Base-by-base conservation (phyloP, 2,888 invertebrate species). In the Halictus quadricinctus region DNA sequence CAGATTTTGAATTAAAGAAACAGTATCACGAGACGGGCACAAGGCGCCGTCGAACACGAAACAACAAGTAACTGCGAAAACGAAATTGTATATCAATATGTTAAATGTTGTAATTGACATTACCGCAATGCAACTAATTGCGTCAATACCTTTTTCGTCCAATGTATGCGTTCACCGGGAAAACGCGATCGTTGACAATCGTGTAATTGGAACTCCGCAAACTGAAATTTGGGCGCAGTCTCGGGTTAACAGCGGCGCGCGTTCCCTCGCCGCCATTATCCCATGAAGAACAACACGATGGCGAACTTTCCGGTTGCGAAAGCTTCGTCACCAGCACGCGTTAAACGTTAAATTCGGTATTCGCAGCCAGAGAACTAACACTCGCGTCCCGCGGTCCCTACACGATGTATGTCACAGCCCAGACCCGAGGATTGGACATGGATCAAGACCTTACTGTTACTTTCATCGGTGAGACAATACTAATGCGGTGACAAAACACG, bases 291-390 rank as follows among this genome's bases (percentile, higher is more conserved):
- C 80, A 72, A 29, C 50, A 46, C 18, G 29, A 41, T 21, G 64
- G 58, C 66, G 48, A 86, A 86, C 73, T 86, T 84, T 86, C 84
- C 64, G 76, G 69, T 77, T 77, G 41, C 74, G 41, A 54, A 72
- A 70, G 64, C 77, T 81, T 79, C 79, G 70, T 85, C 80, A 73
- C 58, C 43, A 76, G 29, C 6, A 29, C 29, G 29, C 29, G 29
- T 29, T 77, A 85, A 85, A 83, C 75, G 70, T 46, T 80, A 77
- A 80, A 80, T 78, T 85, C 70, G 48, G 54, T 75, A 64, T 66
- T 76, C 72, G 10, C 76, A 60, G 36, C 12, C 6, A 15, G 64
- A 36, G 46, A 36, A 64, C 74, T 80, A 80, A 73, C 72, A 50
- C 43, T 66, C 72, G 29, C 29, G 1, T 29, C 29, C 29, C 29